Evolutionary conservation across 2,113 vertebrate genomes (phyloP).

Genomic region (Xyrauchen texanus): DNA sequence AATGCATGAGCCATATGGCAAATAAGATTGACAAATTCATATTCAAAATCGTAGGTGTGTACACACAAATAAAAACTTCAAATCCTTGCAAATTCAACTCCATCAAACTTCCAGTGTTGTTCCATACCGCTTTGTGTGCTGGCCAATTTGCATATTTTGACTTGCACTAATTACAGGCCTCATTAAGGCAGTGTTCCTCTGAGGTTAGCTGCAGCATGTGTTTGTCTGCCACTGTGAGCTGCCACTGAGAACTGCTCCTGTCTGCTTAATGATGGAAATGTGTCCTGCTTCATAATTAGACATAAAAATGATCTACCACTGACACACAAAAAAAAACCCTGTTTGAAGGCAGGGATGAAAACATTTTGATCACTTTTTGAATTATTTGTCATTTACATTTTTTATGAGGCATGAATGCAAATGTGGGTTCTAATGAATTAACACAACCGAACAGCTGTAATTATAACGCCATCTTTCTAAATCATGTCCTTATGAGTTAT

Average conservation of each 20-base stretch:
- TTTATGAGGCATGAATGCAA: slow-evolving; percentile 44
- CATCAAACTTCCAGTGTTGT: slow-evolving; percentile 24
- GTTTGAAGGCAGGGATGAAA: slow-evolving; percentile 37
- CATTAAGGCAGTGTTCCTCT: slow-evolving; percentile 50
- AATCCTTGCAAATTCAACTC: slow-evolving; percentile 8
- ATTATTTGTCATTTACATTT: slow-evolving; percentile 48
- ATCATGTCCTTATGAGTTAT: slow-evolving; percentile 12
- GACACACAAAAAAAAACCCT: slow-evolving; percentile 29
- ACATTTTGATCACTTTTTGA: slow-evolving; percentile 26
- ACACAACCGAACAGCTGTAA: slow-evolving; percentile 42
- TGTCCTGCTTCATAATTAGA: slow-evolving; percentile 49
- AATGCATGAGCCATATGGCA: no score
- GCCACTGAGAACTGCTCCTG: slow-evolving; percentile 20
- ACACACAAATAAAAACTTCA: no score
- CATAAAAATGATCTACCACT: slow-evolving; percentile 48
- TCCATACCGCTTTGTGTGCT: background rate
- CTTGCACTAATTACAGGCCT: slow-evolving; percentile 59
- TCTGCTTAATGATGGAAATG: slow-evolving; percentile 31
- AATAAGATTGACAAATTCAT: no score
- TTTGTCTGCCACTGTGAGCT: slow-evolving; percentile 39
- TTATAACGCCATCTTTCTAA: slow-evolving; percentile 41
- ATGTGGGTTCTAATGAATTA: slow-evolving; percentile 49
- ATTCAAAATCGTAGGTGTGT: no score
- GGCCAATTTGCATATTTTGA: slow-evolving; percentile 61
- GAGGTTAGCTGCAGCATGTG: slow-evolving; percentile 46